A percentile compares a stretch with the other conserved stretches of the same genome.
These are phyloP conservation scores for Potamilus streckersoni DNA, from an alignment of 1,140 invertebrate genomes.

Conservation along the genomic window DNA sequence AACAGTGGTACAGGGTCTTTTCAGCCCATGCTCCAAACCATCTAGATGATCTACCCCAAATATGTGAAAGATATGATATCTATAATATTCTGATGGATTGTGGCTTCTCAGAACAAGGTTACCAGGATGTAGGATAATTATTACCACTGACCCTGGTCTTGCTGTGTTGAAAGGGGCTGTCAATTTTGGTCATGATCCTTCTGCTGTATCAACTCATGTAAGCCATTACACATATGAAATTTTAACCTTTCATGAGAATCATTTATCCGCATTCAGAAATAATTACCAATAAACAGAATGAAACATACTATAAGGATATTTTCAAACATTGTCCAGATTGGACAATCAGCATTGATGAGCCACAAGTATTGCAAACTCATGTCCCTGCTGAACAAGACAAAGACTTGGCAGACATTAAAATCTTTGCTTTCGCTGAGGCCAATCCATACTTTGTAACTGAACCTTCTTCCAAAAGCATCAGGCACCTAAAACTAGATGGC, in stretches of 20 bases:
- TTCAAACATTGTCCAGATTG: conserved; percentile 19
- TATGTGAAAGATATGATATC: conserved; percentile 4
- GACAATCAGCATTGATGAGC: conserved; percentile 8
- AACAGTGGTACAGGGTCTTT: conserved; percentile 5
- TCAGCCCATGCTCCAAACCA: neutral
- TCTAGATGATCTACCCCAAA: neutral
- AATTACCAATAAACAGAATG: conserved; percentile 4
- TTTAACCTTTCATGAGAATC: conserved; percentile 13
- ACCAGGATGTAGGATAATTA: conserved; percentile 21
- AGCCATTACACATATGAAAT: conserved; percentile 28
- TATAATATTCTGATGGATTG: conserved; percentile 29
- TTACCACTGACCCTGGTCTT: conserved; percentile 25
- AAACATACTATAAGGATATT: conserved; percentile 13
- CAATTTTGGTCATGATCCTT: conserved; percentile 28
- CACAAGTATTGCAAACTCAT: conserved; percentile 4
- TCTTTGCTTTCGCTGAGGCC: conserved; percentile 13
- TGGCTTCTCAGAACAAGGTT: conserved; percentile 28
- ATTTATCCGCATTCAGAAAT: conserved; percentile 5
- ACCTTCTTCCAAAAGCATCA: conserved; percentile 7
- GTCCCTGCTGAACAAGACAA: neutral
- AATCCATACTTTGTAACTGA: conserved; percentile 14
- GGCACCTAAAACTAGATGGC: conserved; percentile 12
- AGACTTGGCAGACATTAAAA: neutral
- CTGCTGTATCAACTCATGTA: conserved; percentile 14
- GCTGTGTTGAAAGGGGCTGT: conserved; percentile 38